Evolutionary conservation across 30 jellyfish, hydroid and myxozoan species (phyloP).

Genomic region (Turritopsis dohrnii): DNA sequence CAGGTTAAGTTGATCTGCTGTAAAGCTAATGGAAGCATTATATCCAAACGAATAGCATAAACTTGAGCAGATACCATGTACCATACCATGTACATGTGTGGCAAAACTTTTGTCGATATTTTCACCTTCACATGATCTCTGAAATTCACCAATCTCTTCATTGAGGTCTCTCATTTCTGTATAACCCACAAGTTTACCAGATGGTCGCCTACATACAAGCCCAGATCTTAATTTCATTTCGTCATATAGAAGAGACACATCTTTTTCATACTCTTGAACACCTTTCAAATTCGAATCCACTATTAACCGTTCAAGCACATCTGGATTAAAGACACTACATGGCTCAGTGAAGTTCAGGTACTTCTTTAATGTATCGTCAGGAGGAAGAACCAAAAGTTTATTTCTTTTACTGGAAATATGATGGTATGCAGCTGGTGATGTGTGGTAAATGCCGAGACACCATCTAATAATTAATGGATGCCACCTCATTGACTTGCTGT

Average conservation of each 20-base stretch:
- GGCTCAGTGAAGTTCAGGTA: constrained; percentile 27
- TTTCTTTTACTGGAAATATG: constrained; percentile 11
- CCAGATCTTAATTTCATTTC: constrained; percentile 25
- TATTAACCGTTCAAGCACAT: not conserved
- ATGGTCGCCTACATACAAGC: constrained; percentile 6
- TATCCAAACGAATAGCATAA: not conserved
- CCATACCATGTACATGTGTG: constrained; percentile 1
- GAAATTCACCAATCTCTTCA: not conserved
- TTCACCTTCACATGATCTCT: not conserved
- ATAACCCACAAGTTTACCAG: constrained; percentile 27
- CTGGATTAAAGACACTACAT: not conserved
- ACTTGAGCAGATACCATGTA: not conserved
- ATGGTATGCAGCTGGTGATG: constrained; percentile 18
- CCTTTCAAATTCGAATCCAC: not conserved
- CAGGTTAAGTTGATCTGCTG: no score
- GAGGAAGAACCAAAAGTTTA: no score
- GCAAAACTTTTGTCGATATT: not conserved
- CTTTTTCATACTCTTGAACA: not conserved
- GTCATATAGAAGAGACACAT: constrained; percentile 22
- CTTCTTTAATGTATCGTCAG: constrained; percentile 21
- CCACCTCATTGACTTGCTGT: constrained; percentile 23
- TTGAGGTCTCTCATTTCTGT: constrained; percentile 20
- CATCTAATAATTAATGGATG: constrained; percentile 30
- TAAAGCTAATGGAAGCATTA: not conserved
- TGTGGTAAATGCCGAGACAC: constrained; percentile 25